Percentiles rank a stretch among this genome's conserved stretches.
Evolutionary conservation across 2,888 invertebrate species (phyloP).

Genomic region (Tinea pellionella): DNA sequence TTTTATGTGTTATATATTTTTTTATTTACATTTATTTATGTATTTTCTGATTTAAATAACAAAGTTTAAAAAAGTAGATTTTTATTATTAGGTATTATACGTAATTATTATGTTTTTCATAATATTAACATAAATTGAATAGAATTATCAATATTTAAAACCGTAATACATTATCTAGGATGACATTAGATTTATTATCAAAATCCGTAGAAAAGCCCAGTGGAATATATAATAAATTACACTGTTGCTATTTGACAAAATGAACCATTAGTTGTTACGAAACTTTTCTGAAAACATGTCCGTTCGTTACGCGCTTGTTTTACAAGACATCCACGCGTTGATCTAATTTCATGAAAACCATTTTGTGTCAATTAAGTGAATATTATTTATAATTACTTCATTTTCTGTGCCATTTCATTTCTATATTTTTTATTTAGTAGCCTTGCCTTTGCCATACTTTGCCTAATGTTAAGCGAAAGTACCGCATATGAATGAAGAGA

Average conservation of each 20-base stretch:
- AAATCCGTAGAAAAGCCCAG: constrained; percentile 13
- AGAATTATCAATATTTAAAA: neutral
- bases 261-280: constrained; percentile 46
- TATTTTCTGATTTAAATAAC: too few species aligned
- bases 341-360: neutral
- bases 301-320: neutral
- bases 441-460: too few species aligned
- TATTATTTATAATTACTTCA: too few species aligned
- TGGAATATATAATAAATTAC: constrained; percentile 21
- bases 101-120: too few species aligned
- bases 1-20: neutral
- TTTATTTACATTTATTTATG: too few species aligned
- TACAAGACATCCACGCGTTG: neutral
- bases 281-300: constrained; percentile 22
- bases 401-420: too few species aligned
- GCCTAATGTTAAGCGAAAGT: too few species aligned
- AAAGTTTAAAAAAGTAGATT: too few species aligned
- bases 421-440: too few species aligned
- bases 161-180: constrained; percentile 1
- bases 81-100: too few species aligned
- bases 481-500: too few species aligned
- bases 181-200: neutral
- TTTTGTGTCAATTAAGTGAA: neutral
- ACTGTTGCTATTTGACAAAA: constrained; percentile 41
- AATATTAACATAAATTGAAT: neutral